phyloP scores from a whole-genome alignment of 2,888 invertebrate species.

The Phasia obesa region DNA sequence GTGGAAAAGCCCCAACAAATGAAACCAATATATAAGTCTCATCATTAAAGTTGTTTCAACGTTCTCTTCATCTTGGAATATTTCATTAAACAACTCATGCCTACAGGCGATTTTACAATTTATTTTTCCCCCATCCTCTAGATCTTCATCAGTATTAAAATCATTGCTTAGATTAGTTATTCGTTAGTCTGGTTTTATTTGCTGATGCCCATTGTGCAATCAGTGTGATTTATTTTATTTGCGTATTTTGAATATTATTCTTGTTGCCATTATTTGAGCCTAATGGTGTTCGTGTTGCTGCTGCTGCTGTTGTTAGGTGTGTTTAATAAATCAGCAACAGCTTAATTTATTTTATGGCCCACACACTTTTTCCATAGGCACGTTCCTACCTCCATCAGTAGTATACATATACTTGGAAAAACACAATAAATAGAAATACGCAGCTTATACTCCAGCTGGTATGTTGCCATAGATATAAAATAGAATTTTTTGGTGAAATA shows the following conservation, averaged over 20 bases:
- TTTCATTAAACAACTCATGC: too few species aligned
- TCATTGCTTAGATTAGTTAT: neutral
- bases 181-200: neutral
- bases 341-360: slow-evolving; percentile 48
- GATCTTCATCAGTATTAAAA: neutral
- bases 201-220: slow-evolving; percentile 10
- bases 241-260: slow-evolving; percentile 23
- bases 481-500: neutral
- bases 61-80: too few species aligned
- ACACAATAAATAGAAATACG: neutral
- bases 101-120: too few species aligned
- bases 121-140: neutral
- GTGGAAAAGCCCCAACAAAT: too few species aligned
- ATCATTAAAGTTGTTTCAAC: too few species aligned
- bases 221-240: slow-evolving; percentile 44
- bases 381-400: slow-evolving; percentile 1
- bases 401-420: neutral
- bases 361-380: slow-evolving; percentile 22
- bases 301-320: slow-evolving; percentile 23
- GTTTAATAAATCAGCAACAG: slow-evolving; percentile 65
- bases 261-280: slow-evolving; percentile 12
- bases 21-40: too few species aligned
- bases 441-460: neutral
- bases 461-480: neutral
- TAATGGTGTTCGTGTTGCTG: too few species aligned